Percentiles rank a stretch among this genome's conserved stretches.
Evolutionary conservation across 2,888 invertebrate species (phyloP).

Genomic region (Disparrhopalites patrizii): DNA sequence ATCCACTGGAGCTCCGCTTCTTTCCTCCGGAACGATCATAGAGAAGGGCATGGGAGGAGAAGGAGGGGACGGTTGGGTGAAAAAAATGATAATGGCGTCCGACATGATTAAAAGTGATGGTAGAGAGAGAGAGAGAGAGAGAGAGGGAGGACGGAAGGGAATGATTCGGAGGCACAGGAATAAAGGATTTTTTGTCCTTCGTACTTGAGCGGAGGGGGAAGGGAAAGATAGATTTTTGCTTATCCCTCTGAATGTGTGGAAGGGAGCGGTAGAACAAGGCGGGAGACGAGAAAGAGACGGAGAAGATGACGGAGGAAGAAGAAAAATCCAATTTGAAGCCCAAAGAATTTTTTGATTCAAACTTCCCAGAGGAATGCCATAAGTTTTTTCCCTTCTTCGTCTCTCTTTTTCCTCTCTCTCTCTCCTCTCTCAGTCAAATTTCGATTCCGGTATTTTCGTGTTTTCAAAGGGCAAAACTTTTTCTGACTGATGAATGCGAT

Average conservation of each 20-base stretch:
- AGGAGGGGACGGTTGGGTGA: too few relatives aligned
- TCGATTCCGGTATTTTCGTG: slow-evolving; percentile 31
- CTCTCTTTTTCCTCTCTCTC: slow-evolving; percentile 4
- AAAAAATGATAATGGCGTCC: too few relatives aligned
- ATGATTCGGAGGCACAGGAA: too few relatives aligned
- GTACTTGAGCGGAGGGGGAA: too few relatives aligned
- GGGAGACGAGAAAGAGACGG: neutral
- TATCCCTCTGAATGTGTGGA: too few relatives aligned
- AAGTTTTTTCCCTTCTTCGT: slow-evolving; percentile 11
- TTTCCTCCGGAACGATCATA: neutral
- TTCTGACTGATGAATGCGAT: slow-evolving; percentile 36
- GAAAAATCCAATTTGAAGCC: slow-evolving; percentile 21
- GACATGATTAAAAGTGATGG: too few relatives aligned
- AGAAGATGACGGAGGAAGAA: neutral
- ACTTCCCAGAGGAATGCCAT: slow-evolving; percentile 25
- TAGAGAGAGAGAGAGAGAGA: neutral
- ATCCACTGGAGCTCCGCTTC: neutral
- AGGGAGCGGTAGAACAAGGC: too few relatives aligned
- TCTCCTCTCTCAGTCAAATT: slow-evolving; percentile 14
- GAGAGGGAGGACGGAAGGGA: neutral
- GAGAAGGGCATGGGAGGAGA: neutral
- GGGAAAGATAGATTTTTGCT: too few relatives aligned
- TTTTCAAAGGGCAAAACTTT: slow-evolving; percentile 37
- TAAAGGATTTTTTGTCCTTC: too few relatives aligned
- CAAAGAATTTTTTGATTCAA: slow-evolving; percentile 24